Conservation (phyloP, 2,888 invertebrate species). For the Chloroclystis v-ata region DNA sequence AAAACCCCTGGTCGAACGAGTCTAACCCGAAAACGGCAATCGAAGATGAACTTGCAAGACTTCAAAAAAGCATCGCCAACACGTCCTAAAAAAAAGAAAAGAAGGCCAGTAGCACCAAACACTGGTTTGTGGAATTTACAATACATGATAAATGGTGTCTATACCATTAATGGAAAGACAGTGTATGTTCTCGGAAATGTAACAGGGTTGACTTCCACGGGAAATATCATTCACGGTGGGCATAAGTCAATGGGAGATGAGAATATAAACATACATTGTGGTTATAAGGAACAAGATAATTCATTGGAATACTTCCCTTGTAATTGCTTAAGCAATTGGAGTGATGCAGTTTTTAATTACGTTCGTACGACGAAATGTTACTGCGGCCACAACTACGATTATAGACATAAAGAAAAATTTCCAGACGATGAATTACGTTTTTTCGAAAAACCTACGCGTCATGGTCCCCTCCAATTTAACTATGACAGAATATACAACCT, state of each 20-base stretch:
- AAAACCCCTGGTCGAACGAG: conserved; percentile 33
- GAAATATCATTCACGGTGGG: conserved; percentile 64
- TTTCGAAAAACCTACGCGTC: conserved; percentile 53
- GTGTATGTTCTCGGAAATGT: conserved; percentile 52
- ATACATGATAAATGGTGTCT: conserved; percentile 57
- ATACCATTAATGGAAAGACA: conserved; percentile 43
- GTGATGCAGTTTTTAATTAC: conserved; percentile 47
- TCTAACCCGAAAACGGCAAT: conserved; percentile 28
- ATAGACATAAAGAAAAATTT: conserved; percentile 53
- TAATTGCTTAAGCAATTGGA: conserved; percentile 57
- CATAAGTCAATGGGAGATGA: conserved; percentile 37
- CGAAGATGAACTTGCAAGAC: conserved; percentile 38
- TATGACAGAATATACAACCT: conserved; percentile 59
- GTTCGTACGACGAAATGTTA: conserved; percentile 53
- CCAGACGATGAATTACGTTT: conserved; percentile 52
- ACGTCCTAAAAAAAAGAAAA: conserved; percentile 23
- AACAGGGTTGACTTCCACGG: conserved; percentile 45
- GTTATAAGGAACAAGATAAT: conserved; percentile 45
- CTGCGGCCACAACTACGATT: conserved; percentile 61
- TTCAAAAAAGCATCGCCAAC: conserved; percentile 38
- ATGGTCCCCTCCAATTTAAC: conserved; percentile 46
- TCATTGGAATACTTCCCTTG: conserved; percentile 46
- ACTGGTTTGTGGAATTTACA: conserved; percentile 53
- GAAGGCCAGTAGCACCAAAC: conserved; percentile 44
- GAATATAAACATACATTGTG: conserved; percentile 53